These are phyloP conservation scores for Autographa gamma DNA, from an alignment of 2,888 invertebrate genomes.

Conservation along the genomic window DNA sequence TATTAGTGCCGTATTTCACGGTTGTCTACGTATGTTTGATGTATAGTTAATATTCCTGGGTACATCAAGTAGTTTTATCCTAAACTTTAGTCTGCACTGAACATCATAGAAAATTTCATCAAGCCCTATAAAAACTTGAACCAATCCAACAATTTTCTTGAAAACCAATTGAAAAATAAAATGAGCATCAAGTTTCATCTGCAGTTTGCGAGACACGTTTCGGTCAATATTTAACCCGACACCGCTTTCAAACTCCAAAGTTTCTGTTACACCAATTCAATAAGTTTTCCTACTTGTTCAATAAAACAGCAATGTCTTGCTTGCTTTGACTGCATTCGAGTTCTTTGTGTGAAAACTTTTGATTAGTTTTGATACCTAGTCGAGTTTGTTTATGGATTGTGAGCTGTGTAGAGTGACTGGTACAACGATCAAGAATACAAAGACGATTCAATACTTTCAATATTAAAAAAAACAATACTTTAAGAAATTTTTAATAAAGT, in stretches of 20 bases:
- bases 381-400: constrained; percentile 53
- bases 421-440: background rate
- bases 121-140: constrained; percentile 2
- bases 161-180: constrained; percentile 47
- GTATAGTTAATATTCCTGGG: too few species aligned
- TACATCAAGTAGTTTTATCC: too few species aligned
- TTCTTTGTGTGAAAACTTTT: constrained; percentile 78
- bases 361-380: constrained; percentile 76
- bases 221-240: constrained; percentile 70
- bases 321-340: constrained; percentile 73
- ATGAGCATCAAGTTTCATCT: constrained; percentile 46
- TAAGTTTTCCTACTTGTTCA: constrained; percentile 72
- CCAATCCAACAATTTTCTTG: constrained; percentile 23
- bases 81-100: too few species aligned
- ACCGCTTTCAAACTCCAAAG: constrained; percentile 62
- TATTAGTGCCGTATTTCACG: too few species aligned
- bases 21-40: too few species aligned
- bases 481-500: too few species aligned
- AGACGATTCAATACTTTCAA: background rate
- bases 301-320: constrained; percentile 77
- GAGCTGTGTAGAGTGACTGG: background rate
- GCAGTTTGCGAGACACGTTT: constrained; percentile 55
- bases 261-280: constrained; percentile 74
- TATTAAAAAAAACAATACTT: too few species aligned
- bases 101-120: background rate